These are phyloP conservation scores for Ramazzottius varieornatus DNA, from an alignment of 2,888 invertebrate genomes.

Conservation along the genomic window DNA sequence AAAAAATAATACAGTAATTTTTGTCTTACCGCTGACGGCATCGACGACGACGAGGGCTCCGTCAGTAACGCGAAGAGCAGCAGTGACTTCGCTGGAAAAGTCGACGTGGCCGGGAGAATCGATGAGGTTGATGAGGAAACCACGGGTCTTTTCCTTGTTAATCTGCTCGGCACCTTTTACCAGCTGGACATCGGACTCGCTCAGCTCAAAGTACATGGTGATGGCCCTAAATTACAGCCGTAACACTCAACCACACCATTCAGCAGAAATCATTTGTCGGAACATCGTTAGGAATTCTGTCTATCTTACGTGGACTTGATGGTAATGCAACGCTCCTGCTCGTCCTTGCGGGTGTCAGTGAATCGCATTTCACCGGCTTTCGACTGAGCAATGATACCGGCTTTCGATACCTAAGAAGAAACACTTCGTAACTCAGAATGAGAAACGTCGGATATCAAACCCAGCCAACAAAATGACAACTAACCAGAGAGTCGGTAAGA, in stretches of 20 bases:
- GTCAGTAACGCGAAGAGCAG: slow-evolving; percentile 96
- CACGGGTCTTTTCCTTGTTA: slow-evolving; percentile 52
- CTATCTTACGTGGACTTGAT: slow-evolving; percentile 89
- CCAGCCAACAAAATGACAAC: neutral
- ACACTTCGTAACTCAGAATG: too few relatives aligned
- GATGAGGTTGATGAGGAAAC: slow-evolving; percentile 98
- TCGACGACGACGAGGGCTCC: slow-evolving; percentile 98
- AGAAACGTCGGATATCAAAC: too few relatives aligned
- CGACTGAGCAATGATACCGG: slow-evolving; percentile 94
- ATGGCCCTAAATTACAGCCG: too few relatives aligned
- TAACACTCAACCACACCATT: slow-evolving; percentile 12
- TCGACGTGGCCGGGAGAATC: slow-evolving; percentile 99
- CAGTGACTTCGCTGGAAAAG: slow-evolving; percentile 98
- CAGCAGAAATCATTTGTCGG: too few relatives aligned
- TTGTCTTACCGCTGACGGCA: slow-evolving; percentile 88
- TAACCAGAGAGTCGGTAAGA: slow-evolving; percentile 84
- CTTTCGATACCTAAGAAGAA: slow-evolving; percentile 40
- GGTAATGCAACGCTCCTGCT: slow-evolving; percentile 98
- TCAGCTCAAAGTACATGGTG: slow-evolving; percentile 93
- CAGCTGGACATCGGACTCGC: slow-evolving; percentile 73
- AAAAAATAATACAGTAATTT: too few relatives aligned
- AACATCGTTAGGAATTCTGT: too few relatives aligned
- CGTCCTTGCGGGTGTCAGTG: slow-evolving; percentile 97
- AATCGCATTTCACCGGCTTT: slow-evolving; percentile 97
- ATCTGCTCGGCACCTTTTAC: slow-evolving; percentile 69